These are phyloP conservation scores for Latrodectus elegans DNA, from an alignment of 2,888 invertebrate species.

Conservation along the genomic window DNA sequence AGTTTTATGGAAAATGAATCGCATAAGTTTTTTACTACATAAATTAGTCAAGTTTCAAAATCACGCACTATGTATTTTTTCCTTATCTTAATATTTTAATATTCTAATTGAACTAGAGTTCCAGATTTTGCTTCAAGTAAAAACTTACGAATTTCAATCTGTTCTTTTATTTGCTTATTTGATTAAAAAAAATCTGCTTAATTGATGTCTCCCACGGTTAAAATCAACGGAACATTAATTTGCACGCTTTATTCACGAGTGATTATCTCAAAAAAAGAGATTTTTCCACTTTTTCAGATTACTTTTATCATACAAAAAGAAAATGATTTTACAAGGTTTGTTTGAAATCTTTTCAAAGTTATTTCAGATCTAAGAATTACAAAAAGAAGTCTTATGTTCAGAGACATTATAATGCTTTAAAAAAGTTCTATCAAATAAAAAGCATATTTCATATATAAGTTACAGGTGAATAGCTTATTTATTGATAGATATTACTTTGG, in stretches of 20 bases:
- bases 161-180: background rate
- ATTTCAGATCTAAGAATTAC: no score
- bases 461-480: no score
- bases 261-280: background rate
- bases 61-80: background rate
- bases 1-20: background rate
- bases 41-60: background rate
- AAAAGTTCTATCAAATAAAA: no score
- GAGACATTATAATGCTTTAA: no score
- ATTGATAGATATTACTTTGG: no score
- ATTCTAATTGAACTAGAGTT: background rate
- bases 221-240: background rate
- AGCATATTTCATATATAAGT: no score
- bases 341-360: no score
- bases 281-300: background rate
- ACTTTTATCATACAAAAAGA: background rate
- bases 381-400: no score
- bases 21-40: background rate
- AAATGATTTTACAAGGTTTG: no score
- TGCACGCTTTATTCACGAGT: background rate
- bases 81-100: background rate
- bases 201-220: background rate
- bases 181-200: background rate
- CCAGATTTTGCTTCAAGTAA: background rate
- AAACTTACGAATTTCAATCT: background rate